These are phyloP conservation scores for Meteorus colon DNA, from an alignment of 2,888 invertebrate species.

Conservation along the genomic window DNA sequence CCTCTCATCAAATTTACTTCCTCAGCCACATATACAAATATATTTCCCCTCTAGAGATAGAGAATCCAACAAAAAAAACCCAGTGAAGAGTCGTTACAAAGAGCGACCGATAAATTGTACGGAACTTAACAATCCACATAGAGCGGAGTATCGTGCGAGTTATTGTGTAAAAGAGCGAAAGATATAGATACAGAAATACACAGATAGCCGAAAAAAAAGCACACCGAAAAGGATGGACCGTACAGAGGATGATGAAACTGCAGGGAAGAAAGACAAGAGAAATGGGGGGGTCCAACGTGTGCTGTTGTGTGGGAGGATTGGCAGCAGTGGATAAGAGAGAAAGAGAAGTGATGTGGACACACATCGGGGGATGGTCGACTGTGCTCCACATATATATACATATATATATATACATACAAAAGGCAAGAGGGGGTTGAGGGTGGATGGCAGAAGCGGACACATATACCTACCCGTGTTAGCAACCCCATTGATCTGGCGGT, in stretches of 20 bases:
- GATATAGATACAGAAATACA: not conserved
- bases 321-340: not conserved
- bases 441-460: slow-evolving; percentile 54
- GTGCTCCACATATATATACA: not conserved
- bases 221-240: not conserved
- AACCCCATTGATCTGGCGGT: slow-evolving; percentile 73
- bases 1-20: no score
- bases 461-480: slow-evolving; percentile 71
- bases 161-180: slow-evolving; percentile 30
- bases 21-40: not conserved
- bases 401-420: not conserved
- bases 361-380: not conserved
- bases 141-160: slow-evolving; percentile 22
- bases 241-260: slow-evolving; percentile 14
- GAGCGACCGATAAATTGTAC: slow-evolving; percentile 39
- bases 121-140: slow-evolving; percentile 39
- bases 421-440: not conserved
- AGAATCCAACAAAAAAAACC: not conserved
- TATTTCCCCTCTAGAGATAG: not conserved
- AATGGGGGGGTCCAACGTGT: slow-evolving; percentile 14
- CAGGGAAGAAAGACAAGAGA: slow-evolving; percentile 24
- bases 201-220: not conserved
- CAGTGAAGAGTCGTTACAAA: slow-evolving; percentile 39
- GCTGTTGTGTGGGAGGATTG: slow-evolving; percentile 20
- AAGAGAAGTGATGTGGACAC: slow-evolving; percentile 4